phyloP scores from a whole-genome alignment of 2,888 invertebrate genomes.

The Halictus quadricinctus region DNA sequence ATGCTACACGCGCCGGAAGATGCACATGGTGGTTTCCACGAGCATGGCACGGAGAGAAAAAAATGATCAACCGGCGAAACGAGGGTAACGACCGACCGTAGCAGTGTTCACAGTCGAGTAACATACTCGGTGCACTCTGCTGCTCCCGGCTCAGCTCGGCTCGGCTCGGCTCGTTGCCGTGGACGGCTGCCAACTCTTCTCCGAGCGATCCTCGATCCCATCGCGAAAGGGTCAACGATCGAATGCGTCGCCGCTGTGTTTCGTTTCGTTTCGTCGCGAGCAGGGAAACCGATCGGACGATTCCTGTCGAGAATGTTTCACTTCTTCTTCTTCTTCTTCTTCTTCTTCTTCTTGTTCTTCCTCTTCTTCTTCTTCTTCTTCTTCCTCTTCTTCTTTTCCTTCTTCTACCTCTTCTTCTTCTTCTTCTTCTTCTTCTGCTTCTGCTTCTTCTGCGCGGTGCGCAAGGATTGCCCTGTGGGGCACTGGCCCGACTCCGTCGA shows the following conservation, averaged over 20 bases:
- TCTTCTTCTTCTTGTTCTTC: not conserved
- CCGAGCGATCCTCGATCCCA: conserved; percentile 66
- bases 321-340: not conserved
- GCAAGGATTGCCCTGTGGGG: not conserved
- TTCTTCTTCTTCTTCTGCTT: not conserved
- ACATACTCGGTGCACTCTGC: conserved; percentile 19
- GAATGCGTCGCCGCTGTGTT: conserved; percentile 53
- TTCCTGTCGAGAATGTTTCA: not conserved
- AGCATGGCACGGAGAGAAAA: conserved; percentile 19
- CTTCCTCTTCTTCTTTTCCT: too few species aligned
- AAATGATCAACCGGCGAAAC: conserved; percentile 55
- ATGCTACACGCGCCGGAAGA: conserved; percentile 30
- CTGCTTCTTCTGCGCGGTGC: not conserved
- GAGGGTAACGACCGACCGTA: conserved; percentile 64
- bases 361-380: too few species aligned
- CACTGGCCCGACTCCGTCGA: not conserved
- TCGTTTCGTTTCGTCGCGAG: conserved; percentile 28
- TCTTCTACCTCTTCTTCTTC: too few species aligned
- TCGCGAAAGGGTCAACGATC: conserved; percentile 66
- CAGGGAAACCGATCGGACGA: conserved; percentile 18
- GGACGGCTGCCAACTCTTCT: conserved; percentile 66
- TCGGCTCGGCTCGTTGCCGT: conserved; percentile 39
- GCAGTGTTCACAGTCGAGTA: conserved; percentile 40
- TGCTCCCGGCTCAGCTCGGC: not conserved
- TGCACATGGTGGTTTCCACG: conserved; percentile 34